A percentile compares a stretch with the other conserved stretches of the same genome.
Evolutionary conservation across 2,888 invertebrate species (phyloP).

Genomic region (Plusia festucae): DNA sequence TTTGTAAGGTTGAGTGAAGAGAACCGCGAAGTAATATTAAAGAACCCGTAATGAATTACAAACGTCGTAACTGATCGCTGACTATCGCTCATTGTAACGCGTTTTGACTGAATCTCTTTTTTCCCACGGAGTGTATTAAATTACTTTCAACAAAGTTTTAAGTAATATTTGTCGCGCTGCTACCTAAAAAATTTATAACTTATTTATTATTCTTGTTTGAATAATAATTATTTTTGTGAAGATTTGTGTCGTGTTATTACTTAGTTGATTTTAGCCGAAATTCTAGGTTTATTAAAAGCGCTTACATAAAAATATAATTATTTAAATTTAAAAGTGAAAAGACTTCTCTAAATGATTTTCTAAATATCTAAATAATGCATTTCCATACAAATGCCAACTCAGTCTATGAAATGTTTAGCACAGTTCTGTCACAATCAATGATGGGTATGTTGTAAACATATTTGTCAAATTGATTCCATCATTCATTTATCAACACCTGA

Average conservation of each 20-base stretch:
- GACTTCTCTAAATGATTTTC: no score
- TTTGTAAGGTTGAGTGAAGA: constrained; percentile 70
- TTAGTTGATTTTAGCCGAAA: not conserved
- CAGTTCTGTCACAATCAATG: no score
- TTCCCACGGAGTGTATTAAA: constrained; percentile 15
- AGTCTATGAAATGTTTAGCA: no score
- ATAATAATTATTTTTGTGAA: constrained; percentile 8
- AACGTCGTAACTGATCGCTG: constrained; percentile 53
- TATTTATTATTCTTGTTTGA: constrained; percentile 22
- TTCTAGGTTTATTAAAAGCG: not conserved
- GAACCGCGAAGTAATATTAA: constrained; percentile 60
- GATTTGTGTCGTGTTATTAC: constrained; percentile 1
- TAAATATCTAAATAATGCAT: no score
- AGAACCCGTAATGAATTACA: constrained; percentile 63
- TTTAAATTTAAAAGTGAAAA: no score
- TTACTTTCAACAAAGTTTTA: constrained; percentile 14
- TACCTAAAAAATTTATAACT: constrained; percentile 14
- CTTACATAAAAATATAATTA: not conserved
- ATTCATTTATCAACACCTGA: no score
- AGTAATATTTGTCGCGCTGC: constrained; percentile 11
- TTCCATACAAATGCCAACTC: no score
- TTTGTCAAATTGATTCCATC: no score
- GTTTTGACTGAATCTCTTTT: constrained; percentile 27
- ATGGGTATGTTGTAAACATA: no score
- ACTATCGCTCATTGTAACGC: constrained; percentile 37